Base-by-base conservation (phyloP, 2,113 vertebrate species). In the Hydrochoerus hydrochaeris region DNA sequence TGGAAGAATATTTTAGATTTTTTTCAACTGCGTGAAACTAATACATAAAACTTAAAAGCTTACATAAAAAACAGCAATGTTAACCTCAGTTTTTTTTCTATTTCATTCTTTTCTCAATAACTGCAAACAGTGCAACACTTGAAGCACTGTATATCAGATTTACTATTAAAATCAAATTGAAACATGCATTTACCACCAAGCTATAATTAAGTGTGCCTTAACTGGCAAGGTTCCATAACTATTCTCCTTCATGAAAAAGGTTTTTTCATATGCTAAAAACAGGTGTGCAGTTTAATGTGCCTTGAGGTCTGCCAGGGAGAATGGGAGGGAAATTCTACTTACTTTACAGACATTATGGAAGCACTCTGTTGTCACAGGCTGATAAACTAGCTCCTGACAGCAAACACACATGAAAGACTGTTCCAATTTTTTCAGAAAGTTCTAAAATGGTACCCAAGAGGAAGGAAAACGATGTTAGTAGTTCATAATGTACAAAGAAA, bases 271-370 rank as follows among this genome's bases (percentile, higher is more conserved):
- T 62, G 38, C 57, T 95, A 85, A 77, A 95, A 82, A 46, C 12
- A 63, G 71, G 49, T 58, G 32, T 65, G 41, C 16, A 38, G 22
- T 54, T 75, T 46, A 95, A 24, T 52, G 19, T 52, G 22, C 24
- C 26, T 63, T 87, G 30, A 83, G 19, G 30, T 17, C 32, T 78
- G 85, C 57, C 22, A 63, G 22, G 46, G 41, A 58, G 89, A 52
- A 67, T 35, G 26, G 83, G 67, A 95, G 54, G 54, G 44, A 35
- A 67, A 57, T 90, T 80, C 62, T 73, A 98, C 98, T 97, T 98
- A 99, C 99, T 99, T 99, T 99, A 98, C 99, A 99, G 97, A 99
- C 99, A 11, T 99, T 99, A 99, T 99, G 99, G 92, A 99, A 98
- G 98, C 99, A 99, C 98, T 99, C 98, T 63, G 99, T 99, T 98